A percentile compares a stretch with the other conserved stretches of the same genome.
These are phyloP conservation scores for Selenia dentaria DNA, from an alignment of 2,888 invertebrate genomes.

Conservation along the genomic window DNA sequence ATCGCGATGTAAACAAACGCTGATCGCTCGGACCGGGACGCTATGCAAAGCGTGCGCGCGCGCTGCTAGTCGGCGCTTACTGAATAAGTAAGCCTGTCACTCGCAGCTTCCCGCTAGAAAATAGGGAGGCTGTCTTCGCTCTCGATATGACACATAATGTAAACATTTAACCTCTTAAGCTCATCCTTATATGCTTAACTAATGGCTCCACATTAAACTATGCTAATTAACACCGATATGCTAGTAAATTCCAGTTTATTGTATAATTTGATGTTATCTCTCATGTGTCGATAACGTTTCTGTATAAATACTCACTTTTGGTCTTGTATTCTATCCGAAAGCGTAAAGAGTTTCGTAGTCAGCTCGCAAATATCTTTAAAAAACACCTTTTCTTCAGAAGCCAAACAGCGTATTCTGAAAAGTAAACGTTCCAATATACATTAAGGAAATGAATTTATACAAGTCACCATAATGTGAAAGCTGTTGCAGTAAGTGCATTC, in stretches of 20 bases:
- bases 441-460: neutral
- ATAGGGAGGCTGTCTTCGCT: slow-evolving; percentile 48
- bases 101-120: slow-evolving; percentile 64
- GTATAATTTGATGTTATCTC: too few relatives aligned
- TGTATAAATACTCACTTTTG: too few relatives aligned
- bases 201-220: slow-evolving; percentile 11
- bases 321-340: too few relatives aligned
- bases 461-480: slow-evolving; percentile 24
- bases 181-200: slow-evolving; percentile 17
- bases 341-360: too few relatives aligned
- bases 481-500: slow-evolving; percentile 19
- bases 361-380: too few relatives aligned
- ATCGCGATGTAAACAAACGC: slow-evolving; percentile 72
- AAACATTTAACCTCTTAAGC: slow-evolving; percentile 19
- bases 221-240: slow-evolving; percentile 5
- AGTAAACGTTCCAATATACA: too few relatives aligned
- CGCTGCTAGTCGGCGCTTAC: slow-evolving; percentile 72
- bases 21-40: slow-evolving; percentile 37
- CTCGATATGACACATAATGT: slow-evolving; percentile 17
- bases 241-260: neutral
- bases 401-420: too few relatives aligned
- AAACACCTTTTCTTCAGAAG: too few relatives aligned
- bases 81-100: slow-evolving; percentile 74
- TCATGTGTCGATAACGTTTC: too few relatives aligned
- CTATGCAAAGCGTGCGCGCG: slow-evolving; percentile 73